A percentile compares a stretch with the other conserved stretches of the same genome.
These are phyloP conservation scores for Gorsachius magnificus DNA, from an alignment of 2,797 vertebrate species.

Conservation along the genomic window DNA sequence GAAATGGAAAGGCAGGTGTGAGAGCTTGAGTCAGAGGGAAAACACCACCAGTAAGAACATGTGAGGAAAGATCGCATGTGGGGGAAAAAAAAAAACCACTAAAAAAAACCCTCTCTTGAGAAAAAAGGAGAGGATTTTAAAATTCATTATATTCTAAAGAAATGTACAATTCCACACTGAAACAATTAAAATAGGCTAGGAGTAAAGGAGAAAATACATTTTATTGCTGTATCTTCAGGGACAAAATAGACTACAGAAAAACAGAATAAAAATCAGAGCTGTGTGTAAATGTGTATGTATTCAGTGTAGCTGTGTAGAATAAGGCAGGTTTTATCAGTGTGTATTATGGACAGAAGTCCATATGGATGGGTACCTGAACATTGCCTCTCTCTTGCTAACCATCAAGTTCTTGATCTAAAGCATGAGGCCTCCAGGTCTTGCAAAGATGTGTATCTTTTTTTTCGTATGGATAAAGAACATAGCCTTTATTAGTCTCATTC, in stretches of 20 bases:
- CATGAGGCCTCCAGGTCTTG: background rate
- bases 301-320: background rate
- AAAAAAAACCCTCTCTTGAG: background rate
- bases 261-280: background rate
- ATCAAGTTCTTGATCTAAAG: background rate
- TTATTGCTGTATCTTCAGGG: background rate
- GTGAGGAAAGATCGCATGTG: background rate
- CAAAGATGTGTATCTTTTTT: background rate
- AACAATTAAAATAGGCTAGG: background rate
- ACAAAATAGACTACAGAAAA: background rate
- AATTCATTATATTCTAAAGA: background rate
- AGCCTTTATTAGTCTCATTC: background rate
- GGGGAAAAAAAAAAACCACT: too few species aligned
- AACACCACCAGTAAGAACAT: fast-evolving
- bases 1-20: background rate
- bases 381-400: background rate
- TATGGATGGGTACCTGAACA: background rate
- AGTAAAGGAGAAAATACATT: background rate
- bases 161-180: background rate
- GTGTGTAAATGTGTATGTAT: background rate
- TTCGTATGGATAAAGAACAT: background rate
- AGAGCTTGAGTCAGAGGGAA: background rate
- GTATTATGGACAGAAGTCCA: background rate
- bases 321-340: background rate
- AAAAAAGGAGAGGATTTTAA: background rate